Evolutionary conservation across 2,113 vertebrate species (phyloP), one percentile per base, ranked within the genome.

Genomic region (Aspidoscelis tigris): DNA sequence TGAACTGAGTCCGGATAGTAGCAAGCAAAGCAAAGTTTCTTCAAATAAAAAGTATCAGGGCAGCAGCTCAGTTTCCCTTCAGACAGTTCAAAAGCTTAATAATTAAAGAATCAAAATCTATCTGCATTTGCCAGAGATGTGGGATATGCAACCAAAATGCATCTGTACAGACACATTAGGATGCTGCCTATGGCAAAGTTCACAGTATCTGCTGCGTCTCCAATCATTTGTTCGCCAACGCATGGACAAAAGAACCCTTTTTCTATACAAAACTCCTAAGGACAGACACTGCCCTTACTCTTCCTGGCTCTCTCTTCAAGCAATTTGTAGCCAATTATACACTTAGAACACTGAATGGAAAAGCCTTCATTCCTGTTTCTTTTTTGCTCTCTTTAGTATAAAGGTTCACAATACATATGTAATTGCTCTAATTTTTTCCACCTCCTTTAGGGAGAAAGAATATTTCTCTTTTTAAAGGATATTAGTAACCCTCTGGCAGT

Each of bases 401-500:
- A 85, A 92, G 81, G 87, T 92, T 95, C 89, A 88, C 3, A 86
- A 93, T 93, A 94, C 88, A 91, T 89, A 88, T 84, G 90, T 93
- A 95, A 95, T 93, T 93, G 91, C 91, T 94, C 89, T 94, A 93
- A 93, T 93, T 95, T 74, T 92, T 81, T 86, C 72, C 70, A 82
- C 47, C 43, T 90, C 90, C 90, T 93, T 95, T 88, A 87, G 92
- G 92, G 90, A 92, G 87, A 90, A 68, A 87, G 89, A 90, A 22
- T 89, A 91, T 91, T 92, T 92, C 89, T 93, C 89, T 89, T 92
- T 92, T 91, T 90, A 93, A 93, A 93, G 89, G 87, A 85, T 91
- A 93, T 95, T 93, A 93, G 90, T 90, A 93, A 91, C 92, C 94
- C 92, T 93, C 94, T 93, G 92, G 93, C 92, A 92, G 93, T 91